Evolutionary conservation across 1,140 invertebrate species (phyloP).

Genomic region (Leucophenga varia): DNA sequence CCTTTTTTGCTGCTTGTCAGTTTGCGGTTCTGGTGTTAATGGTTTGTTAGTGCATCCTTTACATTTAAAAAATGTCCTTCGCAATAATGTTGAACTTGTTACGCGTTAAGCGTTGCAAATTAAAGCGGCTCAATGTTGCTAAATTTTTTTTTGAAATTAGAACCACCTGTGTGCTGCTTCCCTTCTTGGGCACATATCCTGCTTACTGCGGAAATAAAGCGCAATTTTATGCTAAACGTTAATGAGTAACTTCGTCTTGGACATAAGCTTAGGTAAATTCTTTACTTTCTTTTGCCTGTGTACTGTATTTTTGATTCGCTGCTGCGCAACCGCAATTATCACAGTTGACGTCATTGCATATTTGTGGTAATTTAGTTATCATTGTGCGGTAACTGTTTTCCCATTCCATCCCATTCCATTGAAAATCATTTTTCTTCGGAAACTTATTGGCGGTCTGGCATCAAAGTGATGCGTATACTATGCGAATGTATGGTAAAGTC

Average conservation of each 20-base stretch:
- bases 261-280: too few relatives aligned
- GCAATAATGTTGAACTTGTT: background rate
- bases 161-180: too few relatives aligned
- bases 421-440: conserved; percentile 36
- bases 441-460: conserved; percentile 27
- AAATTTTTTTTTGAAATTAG: too few relatives aligned
- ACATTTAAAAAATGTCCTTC: conserved; percentile 18
- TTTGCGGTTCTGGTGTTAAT: conserved; percentile 51
- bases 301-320: conserved; percentile 3
- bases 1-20: conserved; percentile 9
- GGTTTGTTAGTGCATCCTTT: conserved; percentile 37
- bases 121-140: too few relatives aligned
- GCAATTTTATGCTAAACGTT: too few relatives aligned
- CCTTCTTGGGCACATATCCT: too few relatives aligned
- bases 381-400: conserved; percentile 8
- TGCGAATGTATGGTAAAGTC: too few relatives aligned
- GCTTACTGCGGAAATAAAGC: conserved; percentile 6
- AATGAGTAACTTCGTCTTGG: too few relatives aligned
- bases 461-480: conserved; percentile 3
- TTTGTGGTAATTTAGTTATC: conserved; percentile 45
- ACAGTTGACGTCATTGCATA: conserved; percentile 15
- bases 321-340: conserved; percentile 27
- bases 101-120: too few relatives aligned
- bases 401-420: too few relatives aligned
- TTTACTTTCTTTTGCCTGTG: background rate